Evolutionary conservation across 92 coral and sea anemone genomes (phyloP), one percentile per base, ranked within the genome.

Genomic region (Phenganax stokvisi): DNA sequence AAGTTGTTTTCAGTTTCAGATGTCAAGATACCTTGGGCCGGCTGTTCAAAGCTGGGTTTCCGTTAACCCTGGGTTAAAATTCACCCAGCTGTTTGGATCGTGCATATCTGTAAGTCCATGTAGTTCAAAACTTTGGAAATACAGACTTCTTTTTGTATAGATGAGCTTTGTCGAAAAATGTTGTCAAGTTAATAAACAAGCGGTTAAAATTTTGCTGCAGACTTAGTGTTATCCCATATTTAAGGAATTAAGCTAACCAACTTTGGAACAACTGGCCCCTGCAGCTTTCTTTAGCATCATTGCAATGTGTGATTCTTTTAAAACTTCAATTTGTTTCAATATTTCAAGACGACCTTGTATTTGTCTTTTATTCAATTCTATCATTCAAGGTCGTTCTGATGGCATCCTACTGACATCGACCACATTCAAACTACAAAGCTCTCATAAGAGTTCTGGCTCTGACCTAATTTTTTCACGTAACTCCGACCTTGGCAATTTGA

Each of bases 231-330:
- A 20, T 20, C 25, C 25, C 25, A 20, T 20, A 20, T 20, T 20
- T 20, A 20, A 20, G 25, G 25, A 20, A 20, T 20, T 20, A 20
- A 20, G 25, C 25, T 20, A 20, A 20, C 25, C 25, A 20, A 20
- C 25, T 20, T 20, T 20, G 0, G 25, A 20, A 20, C 25, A 20
- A 20, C 25, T 20, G 25, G 25, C 25, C 25, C 25, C 25, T 0
- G 98, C 97, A 0, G 98, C 68, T 44, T 85, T 80, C 68, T 80
- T 93, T 62, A 93, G 81, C 31, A 88, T 90, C 31, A 88, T 78
- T 29, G 83, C 85, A 67, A 88, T 29, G 51, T 93, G 84, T 20
- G 25, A 20, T 20, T 20, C 25, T 20, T 20, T 20, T 20, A 20
- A 87, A 12, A 97, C 98, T 20, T 20, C 25, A 57, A 72, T 87